Evolutionary conservation across 2,888 invertebrate species (phyloP).

Genomic region (Hyles lineata): DNA sequence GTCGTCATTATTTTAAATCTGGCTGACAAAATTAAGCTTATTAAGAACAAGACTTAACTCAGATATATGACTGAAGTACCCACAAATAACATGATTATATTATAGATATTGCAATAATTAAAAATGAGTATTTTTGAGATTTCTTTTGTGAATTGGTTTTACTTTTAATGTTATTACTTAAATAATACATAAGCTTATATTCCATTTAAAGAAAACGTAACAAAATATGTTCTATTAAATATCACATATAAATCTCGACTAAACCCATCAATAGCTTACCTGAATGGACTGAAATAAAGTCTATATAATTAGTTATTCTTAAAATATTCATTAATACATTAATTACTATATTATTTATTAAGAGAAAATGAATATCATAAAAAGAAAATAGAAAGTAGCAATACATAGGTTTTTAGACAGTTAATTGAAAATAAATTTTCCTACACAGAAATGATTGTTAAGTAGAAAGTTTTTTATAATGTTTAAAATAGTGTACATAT

Average conservation of each 20-base stretch:
- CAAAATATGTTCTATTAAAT: not conserved
- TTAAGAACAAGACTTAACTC: no score
- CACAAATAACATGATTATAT: no score
- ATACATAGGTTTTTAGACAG: not conserved
- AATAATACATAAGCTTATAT: not conserved
- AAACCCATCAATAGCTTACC: constrained; percentile 48
- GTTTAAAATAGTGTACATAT: no score
- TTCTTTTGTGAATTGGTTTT: no score
- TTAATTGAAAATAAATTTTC: not conserved
- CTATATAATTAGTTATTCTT: constrained; percentile 42
- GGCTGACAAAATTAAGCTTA: no score
- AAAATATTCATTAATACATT: constrained; percentile 8
- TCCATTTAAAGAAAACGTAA: not conserved
- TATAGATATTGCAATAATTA: no score
- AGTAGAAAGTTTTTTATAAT: no score
- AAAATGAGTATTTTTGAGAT: no score
- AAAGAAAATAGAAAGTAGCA: not conserved
- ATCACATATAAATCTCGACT: not conserved
- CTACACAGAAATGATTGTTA: no score
- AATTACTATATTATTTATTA: not conserved
- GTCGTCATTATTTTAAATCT: no score
- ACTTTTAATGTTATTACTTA: no score
- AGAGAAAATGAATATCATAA: not conserved
- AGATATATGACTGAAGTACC: no score
- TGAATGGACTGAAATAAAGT: constrained; percentile 64